phyloP scores from a whole-genome alignment of 2,888 invertebrate genomes.

The Leucoptera coffeella region DNA sequence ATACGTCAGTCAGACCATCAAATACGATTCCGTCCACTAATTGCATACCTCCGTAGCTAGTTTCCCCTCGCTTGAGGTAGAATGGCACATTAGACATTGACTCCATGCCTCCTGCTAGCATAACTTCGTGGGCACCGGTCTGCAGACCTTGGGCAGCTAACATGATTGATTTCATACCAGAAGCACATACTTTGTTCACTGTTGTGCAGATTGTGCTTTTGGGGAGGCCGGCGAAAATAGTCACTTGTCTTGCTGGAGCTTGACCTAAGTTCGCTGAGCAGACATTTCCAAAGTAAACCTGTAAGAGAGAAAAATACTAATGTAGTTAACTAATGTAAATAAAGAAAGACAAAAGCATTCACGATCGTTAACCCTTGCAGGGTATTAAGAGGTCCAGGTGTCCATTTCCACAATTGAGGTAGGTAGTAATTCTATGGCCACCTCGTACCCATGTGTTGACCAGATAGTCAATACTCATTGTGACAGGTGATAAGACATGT shows the following conservation, averaged over 20 bases:
- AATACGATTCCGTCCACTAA: constrained; percentile 89
- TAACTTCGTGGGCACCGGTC: constrained; percentile 82
- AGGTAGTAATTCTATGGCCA: no score
- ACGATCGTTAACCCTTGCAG: no score
- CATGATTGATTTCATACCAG: constrained; percentile 97
- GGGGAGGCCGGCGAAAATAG: constrained; percentile 88
- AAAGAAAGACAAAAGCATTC: no score
- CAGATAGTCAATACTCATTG: no score
- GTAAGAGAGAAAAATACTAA: constrained; percentile 9
- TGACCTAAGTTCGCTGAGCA: constrained; percentile 81
- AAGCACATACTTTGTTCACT: constrained; percentile 95
- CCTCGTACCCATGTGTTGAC: no score
- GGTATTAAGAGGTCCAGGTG: no score
- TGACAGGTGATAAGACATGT: no score
- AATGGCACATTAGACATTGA: constrained; percentile 99
- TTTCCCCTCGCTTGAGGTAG: constrained; percentile 84
- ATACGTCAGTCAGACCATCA: constrained; percentile 96
- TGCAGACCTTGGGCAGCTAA: constrained; percentile 87
- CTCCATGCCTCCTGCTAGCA: constrained; percentile 98
- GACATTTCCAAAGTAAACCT: constrained; percentile 70
- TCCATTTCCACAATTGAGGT: no score
- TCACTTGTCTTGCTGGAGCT: constrained; percentile 94
- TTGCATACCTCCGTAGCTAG: constrained; percentile 85
- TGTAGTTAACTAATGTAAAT: no score
- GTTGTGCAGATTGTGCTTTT: constrained; percentile 88